Evolutionary conservation across 2,113 vertebrate species (phyloP).

Genomic region (Riparia riparia): DNA sequence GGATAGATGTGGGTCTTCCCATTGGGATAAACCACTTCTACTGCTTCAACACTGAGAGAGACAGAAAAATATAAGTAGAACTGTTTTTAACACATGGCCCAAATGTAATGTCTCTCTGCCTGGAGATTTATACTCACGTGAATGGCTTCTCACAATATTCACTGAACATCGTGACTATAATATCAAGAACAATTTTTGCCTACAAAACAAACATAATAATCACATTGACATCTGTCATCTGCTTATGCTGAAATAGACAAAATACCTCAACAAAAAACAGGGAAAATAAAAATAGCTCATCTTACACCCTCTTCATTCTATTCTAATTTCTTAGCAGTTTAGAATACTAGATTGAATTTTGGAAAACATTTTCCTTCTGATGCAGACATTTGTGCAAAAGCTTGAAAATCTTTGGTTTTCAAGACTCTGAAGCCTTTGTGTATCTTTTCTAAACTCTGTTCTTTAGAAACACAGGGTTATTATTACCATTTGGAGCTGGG

Average conservation of each 20-base stretch:
- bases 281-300: background rate
- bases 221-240: background rate
- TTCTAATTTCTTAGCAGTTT: background rate
- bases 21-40: constrained; percentile 89
- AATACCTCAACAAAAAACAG: background rate
- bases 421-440: background rate
- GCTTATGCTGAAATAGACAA: background rate
- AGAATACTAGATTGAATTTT: background rate
- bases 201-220: constrained; percentile 66
- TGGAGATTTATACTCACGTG: constrained; percentile 83
- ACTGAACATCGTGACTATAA: constrained; percentile 95
- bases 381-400: background rate
- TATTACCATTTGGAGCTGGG: background rate
- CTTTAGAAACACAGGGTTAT: background rate
- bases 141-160: constrained; percentile 93
- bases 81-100: background rate
- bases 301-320: background rate
- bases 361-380: background rate
- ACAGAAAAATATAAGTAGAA: background rate
- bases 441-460: background rate
- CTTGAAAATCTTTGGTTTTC: background rate
- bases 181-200: constrained; percentile 96
- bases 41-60: constrained; percentile 86
- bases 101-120: background rate
- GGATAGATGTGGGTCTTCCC: constrained; percentile 86